phyloP scores from a whole-genome alignment of 2,797 vertebrate species.

The Urophycis tenuis region DNA sequence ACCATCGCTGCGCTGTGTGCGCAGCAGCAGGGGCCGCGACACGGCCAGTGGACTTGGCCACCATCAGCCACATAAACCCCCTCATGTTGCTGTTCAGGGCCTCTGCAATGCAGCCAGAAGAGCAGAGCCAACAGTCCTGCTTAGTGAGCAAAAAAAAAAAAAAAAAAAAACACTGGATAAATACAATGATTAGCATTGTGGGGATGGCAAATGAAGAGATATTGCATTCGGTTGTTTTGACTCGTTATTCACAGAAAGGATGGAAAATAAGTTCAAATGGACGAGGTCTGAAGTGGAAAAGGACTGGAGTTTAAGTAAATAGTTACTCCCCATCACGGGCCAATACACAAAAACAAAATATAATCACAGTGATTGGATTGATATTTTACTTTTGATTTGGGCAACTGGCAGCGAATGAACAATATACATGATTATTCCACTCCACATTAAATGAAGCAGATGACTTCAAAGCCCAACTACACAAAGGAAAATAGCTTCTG shows the following conservation, averaged over 20 bases:
- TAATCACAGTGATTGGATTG: background rate
- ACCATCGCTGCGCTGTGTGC: constrained; percentile 21
- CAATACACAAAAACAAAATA: background rate
- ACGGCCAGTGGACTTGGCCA: background rate
- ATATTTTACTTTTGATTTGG: background rate
- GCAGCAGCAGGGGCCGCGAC: background rate
- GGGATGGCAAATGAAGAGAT: background rate
- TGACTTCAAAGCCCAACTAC: constrained; percentile 27
- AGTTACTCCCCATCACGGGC: background rate
- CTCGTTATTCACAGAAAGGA: background rate
- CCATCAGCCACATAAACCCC: background rate
- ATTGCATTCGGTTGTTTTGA: background rate
- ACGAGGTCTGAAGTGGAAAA: no score
- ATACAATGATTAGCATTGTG: background rate
- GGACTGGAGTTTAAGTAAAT: background rate
- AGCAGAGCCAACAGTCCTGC: background rate
- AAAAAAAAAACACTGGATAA: no score
- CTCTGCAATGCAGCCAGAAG: background rate
- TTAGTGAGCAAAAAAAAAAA: background rate
- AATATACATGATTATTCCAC: constrained; percentile 9
- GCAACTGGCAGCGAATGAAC: background rate
- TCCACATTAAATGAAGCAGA: constrained; percentile 7
- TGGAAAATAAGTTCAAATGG: no score
- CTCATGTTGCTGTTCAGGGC: background rate
- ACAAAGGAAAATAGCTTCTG: constrained; percentile 11